Evolutionary conservation across 2,113 vertebrate genomes (phyloP).

Genomic region (Thamnaconus septentrionalis): DNA sequence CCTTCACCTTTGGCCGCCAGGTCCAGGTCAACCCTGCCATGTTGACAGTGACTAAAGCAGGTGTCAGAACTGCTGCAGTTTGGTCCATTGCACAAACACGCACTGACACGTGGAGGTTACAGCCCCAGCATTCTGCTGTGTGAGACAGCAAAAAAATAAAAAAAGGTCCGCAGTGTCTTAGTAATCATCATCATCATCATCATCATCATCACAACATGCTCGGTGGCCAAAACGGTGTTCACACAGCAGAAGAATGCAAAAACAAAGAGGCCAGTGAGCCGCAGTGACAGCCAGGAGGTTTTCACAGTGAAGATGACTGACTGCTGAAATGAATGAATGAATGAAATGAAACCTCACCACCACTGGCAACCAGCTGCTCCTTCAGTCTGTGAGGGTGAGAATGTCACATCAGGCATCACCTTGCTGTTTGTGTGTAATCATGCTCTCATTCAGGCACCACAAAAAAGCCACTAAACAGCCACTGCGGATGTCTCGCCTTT

Average conservation of each 20-base stretch:
- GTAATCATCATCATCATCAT: conserved; percentile 69
- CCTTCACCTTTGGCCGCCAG: too few species aligned
- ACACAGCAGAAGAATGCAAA: conserved; percentile 70
- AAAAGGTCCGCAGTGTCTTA: conserved; percentile 42
- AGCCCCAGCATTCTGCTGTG: conserved; percentile 53
- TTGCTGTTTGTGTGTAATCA: background rate
- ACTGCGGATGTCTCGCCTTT: too few species aligned
- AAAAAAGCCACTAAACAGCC: too few species aligned
- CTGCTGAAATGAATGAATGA: conserved; percentile 61
- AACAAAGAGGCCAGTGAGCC: conserved; percentile 74
- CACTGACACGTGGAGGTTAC: conserved; percentile 18
- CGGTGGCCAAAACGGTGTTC: conserved; percentile 51
- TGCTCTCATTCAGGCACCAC: too few species aligned
- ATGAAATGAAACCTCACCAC: conserved; percentile 70
- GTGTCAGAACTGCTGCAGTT: conserved; percentile 63
- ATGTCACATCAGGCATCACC: conserved; percentile 12
- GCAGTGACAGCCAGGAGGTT: conserved; percentile 64
- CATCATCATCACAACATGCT: too few species aligned
- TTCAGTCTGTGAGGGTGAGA: conserved; percentile 39
- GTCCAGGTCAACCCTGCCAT: too few species aligned
- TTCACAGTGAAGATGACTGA: conserved; percentile 66
- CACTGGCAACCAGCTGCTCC: conserved; percentile 69
- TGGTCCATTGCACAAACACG: conserved; percentile 49
- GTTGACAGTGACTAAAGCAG: conserved; percentile 64
- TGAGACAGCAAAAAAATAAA: conserved; percentile 26